phyloP scores from a whole-genome alignment of 2,797 vertebrate species.

The Pantherophis vulpinus region DNA sequence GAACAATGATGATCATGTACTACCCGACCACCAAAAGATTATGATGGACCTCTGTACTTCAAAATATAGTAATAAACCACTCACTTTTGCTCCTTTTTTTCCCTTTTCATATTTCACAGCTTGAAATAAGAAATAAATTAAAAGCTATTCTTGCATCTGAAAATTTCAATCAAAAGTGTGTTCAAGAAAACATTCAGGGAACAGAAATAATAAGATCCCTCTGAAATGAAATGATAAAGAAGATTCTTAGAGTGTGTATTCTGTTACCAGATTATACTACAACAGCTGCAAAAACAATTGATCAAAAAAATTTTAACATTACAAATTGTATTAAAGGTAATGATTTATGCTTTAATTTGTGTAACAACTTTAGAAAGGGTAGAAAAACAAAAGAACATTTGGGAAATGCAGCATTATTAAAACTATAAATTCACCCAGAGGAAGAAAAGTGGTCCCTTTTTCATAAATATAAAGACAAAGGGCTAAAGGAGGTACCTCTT shows the following conservation, averaged over 20 bases:
- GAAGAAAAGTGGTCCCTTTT: constrained; percentile 16
- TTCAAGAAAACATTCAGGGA: background rate
- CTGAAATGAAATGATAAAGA: background rate
- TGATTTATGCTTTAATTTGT: constrained; percentile 70
- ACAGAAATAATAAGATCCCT: constrained; percentile 11
- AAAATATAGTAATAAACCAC: background rate
- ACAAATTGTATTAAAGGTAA: constrained; percentile 61
- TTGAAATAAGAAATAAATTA: background rate
- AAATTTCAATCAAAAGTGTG: background rate
- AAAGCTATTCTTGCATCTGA: background rate
- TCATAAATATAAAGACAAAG: background rate
- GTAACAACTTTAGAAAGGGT: constrained; percentile 57
- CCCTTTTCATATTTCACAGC: background rate
- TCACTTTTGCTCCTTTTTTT: background rate
- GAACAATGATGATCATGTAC: background rate
- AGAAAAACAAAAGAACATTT: constrained; percentile 50
- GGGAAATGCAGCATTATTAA: constrained; percentile 64
- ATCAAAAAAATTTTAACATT: constrained; percentile 43
- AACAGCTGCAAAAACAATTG: constrained; percentile 33
- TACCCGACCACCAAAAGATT: background rate
- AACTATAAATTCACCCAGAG: constrained; percentile 66
- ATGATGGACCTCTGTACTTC: background rate
- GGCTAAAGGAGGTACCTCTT: background rate
- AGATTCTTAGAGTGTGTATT: background rate
- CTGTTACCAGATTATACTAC: background rate